A percentile compares a stretch with the other conserved stretches of the same genome.
Evolutionary conservation across 2,888 invertebrate genomes (phyloP).

Genomic region (Amphipoea oculea): DNA sequence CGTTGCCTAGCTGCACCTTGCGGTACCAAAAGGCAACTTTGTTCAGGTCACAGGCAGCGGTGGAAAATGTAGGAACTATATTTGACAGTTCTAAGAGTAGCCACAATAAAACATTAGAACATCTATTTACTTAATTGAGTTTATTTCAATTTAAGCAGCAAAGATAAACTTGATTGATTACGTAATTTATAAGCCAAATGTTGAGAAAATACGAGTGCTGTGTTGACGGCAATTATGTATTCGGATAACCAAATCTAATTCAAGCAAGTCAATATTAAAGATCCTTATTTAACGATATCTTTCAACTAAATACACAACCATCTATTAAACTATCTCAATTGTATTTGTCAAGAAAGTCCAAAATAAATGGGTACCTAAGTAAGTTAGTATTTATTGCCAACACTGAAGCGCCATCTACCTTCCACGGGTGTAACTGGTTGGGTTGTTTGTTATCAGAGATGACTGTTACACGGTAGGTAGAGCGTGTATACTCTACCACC

Average conservation of each 20-base stretch:
- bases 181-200: neutral
- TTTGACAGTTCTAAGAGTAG: neutral
- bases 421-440: neutral
- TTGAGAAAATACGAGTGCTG: neutral
- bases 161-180: neutral
- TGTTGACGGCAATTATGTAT: neutral
- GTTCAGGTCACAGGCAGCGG: neutral
- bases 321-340: neutral
- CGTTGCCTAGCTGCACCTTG: neutral
- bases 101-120: neutral
- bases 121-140: neutral
- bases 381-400: neutral
- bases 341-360: neutral
- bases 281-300: neutral
- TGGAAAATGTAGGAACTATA: neutral
- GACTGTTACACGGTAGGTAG: neutral
- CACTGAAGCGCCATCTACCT: conserved; percentile 35
- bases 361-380: neutral
- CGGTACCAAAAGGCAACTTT: neutral
- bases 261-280: neutral
- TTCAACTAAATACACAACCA: neutral
- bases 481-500: neutral
- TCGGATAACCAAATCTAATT: neutral
- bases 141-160: neutral
- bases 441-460: neutral